Evolutionary conservation across 2,888 invertebrate genomes (phyloP).

Genomic region (Amblyjoppa proteus): DNA sequence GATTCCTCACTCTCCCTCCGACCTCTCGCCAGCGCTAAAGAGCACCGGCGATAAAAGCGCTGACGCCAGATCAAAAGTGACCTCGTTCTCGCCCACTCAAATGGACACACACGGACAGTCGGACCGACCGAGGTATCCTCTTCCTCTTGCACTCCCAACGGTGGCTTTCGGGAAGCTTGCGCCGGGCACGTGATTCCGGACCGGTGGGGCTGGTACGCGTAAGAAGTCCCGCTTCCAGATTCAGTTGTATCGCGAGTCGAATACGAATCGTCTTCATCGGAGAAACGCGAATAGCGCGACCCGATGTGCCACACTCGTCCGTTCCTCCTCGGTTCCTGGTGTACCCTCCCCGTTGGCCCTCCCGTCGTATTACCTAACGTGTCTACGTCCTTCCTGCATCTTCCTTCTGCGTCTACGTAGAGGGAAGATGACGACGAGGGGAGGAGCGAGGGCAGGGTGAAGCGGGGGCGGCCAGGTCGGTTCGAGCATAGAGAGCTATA

Average conservation of each 20-base stretch:
- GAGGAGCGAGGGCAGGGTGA: conserved; percentile 13
- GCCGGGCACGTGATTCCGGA: conserved; percentile 52
- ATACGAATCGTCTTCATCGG: conserved; percentile 54
- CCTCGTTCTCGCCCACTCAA: conserved; percentile 23
- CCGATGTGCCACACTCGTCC: conserved; percentile 24
- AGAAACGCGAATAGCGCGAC: conserved; percentile 38
- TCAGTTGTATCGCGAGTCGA: conserved; percentile 51
- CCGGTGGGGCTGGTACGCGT: background rate
- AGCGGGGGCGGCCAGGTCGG: conserved; percentile 26
- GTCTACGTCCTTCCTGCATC: conserved; percentile 1
- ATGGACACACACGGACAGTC: conserved; percentile 23
- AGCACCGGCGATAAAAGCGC: background rate
- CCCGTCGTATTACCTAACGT: conserved; percentile 49
- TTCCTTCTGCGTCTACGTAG: background rate
- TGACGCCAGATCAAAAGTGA: background rate
- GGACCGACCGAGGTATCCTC: background rate
- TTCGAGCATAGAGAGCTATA: conserved; percentile 49
- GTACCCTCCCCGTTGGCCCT: conserved; percentile 3
- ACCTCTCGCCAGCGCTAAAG: background rate
- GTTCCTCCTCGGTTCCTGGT: conserved; percentile 10
- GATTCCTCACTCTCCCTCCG: background rate
- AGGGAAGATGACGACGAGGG: conserved; percentile 40
- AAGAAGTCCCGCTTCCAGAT: conserved; percentile 15
- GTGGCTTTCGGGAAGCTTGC: conserved; percentile 37
- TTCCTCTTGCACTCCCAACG: conserved; percentile 29